Evolutionary conservation across 2,797 vertebrate genomes (phyloP).

Genomic region (Chanos chanos): DNA sequence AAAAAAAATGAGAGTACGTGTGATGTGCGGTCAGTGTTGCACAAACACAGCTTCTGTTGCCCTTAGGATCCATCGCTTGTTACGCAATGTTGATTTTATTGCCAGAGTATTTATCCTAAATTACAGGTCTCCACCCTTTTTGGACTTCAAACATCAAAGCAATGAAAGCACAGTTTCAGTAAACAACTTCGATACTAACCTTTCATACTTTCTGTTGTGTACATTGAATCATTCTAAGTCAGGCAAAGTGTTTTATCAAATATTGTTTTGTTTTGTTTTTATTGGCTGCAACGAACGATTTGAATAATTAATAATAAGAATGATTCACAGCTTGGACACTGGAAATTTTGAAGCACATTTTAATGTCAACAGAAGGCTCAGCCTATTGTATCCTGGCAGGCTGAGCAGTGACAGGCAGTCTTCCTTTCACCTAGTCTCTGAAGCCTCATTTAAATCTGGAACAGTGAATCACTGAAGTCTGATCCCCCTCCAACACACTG

Average conservation of each 20-base stretch:
- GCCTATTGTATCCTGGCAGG: not conserved
- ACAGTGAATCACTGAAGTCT: slow-evolving; percentile 7
- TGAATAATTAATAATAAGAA: too few species aligned
- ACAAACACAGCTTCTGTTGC: slow-evolving; percentile 3
- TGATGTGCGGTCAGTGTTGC: slow-evolving; percentile 13
- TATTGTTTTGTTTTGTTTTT: too few species aligned
- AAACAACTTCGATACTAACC: too few species aligned
- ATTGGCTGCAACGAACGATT: too few species aligned
- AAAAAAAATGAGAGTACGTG: slow-evolving; percentile 7
- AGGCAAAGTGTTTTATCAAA: too few species aligned
- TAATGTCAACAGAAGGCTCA: not conserved
- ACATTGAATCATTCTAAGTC: too few species aligned
- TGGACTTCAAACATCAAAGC: too few species aligned
- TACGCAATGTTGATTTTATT: slow-evolving; percentile 19
- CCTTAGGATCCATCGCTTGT: slow-evolving; percentile 23
- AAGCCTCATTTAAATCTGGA: slow-evolving; percentile 17
- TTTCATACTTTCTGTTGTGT: too few species aligned
- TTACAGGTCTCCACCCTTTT: too few species aligned
- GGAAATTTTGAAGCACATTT: slow-evolving; percentile 1
- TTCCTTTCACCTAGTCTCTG: slow-evolving; percentile 15
- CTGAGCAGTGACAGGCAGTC: slow-evolving; percentile 7
- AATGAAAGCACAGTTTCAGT: too few species aligned
- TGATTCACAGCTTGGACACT: not conserved
- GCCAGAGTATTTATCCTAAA: slow-evolving; percentile 26
- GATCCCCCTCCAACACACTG: not conserved